phyloP scores from a whole-genome alignment of 2,797 vertebrate species.

The Rhadinocentrus ornatus region DNA sequence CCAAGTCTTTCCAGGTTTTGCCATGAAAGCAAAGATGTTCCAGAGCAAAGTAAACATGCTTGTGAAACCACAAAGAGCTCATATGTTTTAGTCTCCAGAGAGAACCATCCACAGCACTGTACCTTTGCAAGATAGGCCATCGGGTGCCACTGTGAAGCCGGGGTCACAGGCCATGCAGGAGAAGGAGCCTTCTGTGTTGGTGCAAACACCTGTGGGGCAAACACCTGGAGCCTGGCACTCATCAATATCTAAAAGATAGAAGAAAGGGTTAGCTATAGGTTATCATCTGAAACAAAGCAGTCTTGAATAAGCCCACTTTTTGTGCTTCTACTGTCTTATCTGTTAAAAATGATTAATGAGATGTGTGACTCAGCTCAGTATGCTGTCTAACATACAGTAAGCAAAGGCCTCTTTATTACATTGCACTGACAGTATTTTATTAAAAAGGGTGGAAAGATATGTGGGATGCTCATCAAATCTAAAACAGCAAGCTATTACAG shows the following conservation, averaged over 20 bases:
- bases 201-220: slow-evolving; percentile 76
- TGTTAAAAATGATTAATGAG: slow-evolving; percentile 39
- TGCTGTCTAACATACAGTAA: slow-evolving; percentile 51
- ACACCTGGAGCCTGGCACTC: slow-evolving; percentile 75
- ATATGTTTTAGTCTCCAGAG: slow-evolving; percentile 7
- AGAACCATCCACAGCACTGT: slow-evolving; percentile 14
- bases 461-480: slow-evolving; percentile 66
- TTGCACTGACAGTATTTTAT: slow-evolving; percentile 80
- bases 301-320: slow-evolving; percentile 28
- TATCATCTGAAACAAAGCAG: slow-evolving; percentile 29
- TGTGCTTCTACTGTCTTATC: slow-evolving; percentile 45
- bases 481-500: slow-evolving; percentile 79
- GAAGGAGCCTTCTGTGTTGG: slow-evolving; percentile 82
- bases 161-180: slow-evolving; percentile 77
- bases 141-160: slow-evolving; percentile 67
- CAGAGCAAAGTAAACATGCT: slow-evolving; percentile 60
- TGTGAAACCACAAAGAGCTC: slow-evolving; percentile 29
- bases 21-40: slow-evolving; percentile 39
- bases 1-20: slow-evolving; percentile 30
- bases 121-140: slow-evolving; percentile 79
- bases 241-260: slow-evolving; percentile 70
- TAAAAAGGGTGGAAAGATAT: slow-evolving; percentile 81
- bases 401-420: slow-evolving; percentile 73
- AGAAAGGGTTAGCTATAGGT: slow-evolving; percentile 38
- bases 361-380: slow-evolving; percentile 33